phyloP scores from a whole-genome alignment of 2,888 invertebrate species.

The Venustoraphidia nigricollis region DNA sequence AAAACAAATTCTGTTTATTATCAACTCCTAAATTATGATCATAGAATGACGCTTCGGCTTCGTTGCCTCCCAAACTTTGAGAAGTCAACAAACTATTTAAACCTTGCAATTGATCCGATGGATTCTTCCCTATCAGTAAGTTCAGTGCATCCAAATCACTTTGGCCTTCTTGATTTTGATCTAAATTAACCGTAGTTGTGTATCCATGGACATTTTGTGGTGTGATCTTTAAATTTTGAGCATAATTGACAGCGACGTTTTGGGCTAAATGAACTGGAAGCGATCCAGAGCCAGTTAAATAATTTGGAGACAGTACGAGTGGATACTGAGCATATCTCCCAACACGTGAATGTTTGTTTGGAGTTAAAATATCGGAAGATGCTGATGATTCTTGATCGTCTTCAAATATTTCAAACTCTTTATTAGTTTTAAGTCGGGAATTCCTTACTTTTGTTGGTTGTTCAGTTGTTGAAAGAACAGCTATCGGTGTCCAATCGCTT shows the following conservation, averaged over 20 bases:
- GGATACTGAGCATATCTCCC: background rate
- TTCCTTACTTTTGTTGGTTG: background rate
- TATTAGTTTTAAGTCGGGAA: background rate
- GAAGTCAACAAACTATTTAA: slow-evolving; percentile 27
- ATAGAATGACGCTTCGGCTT: slow-evolving; percentile 4
- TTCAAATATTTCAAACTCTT: slow-evolving; percentile 2
- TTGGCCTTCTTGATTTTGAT: slow-evolving; percentile 4
- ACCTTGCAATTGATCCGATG: slow-evolving; percentile 33
- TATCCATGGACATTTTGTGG: slow-evolving; percentile 2
- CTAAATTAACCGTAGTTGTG: background rate
- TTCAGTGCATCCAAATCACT: slow-evolving; percentile 28
- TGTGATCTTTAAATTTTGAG: background rate
- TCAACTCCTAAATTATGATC: slow-evolving; percentile 17
- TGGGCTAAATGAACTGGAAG: background rate
- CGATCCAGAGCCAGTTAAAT: slow-evolving; percentile 4
- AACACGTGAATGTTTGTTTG: background rate
- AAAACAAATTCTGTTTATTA: slow-evolving; percentile 1
- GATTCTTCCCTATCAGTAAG: slow-evolving; percentile 32
- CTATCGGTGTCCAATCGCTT: too few relatives aligned
- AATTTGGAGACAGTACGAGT: slow-evolving; percentile 4
- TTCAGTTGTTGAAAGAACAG: background rate
- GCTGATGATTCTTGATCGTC: slow-evolving; percentile 5
- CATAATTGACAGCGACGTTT: background rate
- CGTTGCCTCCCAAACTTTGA: background rate
- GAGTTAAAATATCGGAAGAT: background rate